Base-by-base conservation (phyloP, 2,113 vertebrate genomes). In the Propithecus coquereli region DNA sequence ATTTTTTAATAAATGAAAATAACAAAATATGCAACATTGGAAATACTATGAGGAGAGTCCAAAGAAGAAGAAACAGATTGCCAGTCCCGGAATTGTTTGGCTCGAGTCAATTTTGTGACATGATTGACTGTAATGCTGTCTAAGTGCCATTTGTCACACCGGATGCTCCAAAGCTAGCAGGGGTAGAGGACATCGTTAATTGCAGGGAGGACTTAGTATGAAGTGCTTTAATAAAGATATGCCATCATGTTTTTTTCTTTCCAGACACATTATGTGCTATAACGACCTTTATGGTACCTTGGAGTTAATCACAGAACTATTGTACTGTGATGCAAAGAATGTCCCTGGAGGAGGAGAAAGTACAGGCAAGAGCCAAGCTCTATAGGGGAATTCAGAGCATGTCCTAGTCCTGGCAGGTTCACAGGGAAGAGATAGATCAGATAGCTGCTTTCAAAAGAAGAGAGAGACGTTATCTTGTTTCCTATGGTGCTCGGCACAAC, bases 1-100 rank as follows among this genome's bases (percentile, higher is more conserved):
- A 8, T 63, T 87, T 93, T 76, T 32, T 59, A 73, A 83, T 52
- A 89, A 65, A 2, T n/a, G 25, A 63, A 94, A 93, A 73, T 66
- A 68, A 66, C 80, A 91, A 40, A 76, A 90, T 91, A 81, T 12
- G 30, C 40, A 73, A 54, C 7, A 8, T 18, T 59, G 37, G 6
- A 57, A 30, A 30, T 74, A 59, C 18, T 50, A 52, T 40, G 17
- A 27, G 30, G 8, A 66, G 43, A 93, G 50, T 68, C 54, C 50
- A 80, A 87, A 91, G 63, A 87, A 82, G 54, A 91, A 87, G 90
- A 79, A 52, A 85, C 66, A 71, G 74, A 66, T 70, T 34, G 65
- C 82, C 40, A 30, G 50, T 32, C 7, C 83, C 90, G 47, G 63
- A 27, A 50, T 54, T 73, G n/a, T 82, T 70, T 66, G 59, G 70